Evolutionary conservation across 2,113 vertebrate genomes (phyloP).

Genomic region (Symphodus melops): DNA sequence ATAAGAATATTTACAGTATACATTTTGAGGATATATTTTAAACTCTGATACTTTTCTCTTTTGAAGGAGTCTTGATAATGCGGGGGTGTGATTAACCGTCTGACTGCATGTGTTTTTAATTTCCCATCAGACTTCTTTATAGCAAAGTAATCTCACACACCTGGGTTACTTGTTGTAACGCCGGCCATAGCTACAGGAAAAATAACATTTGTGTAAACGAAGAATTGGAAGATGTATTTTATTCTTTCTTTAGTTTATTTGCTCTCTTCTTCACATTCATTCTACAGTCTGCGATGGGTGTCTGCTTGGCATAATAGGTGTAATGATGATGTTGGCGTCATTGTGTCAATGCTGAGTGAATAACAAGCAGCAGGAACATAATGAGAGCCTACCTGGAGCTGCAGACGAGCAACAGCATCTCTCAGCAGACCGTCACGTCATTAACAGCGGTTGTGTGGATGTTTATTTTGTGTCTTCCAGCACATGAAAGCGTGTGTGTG

Average conservation of each 20-base stretch:
- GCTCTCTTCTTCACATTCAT: neutral
- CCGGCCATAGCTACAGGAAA: too few relatives aligned
- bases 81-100: too few relatives aligned
- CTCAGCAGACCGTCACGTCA: conserved; percentile 20
- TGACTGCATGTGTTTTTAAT: too few relatives aligned
- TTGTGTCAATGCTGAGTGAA: conserved; percentile 18
- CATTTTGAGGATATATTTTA: too few relatives aligned
- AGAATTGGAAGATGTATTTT: neutral
- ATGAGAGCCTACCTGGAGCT: conserved; percentile 42
- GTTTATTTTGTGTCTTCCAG: conserved; percentile 16
- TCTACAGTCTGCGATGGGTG: neutral
- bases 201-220: neutral
- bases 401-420: conserved; percentile 19
- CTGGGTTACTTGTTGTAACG: too few relatives aligned
- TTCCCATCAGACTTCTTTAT: too few relatives aligned
- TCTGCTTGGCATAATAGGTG: conserved; percentile 5
- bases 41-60: too few relatives aligned
- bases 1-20: too few relatives aligned
- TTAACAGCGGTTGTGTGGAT: conserved; percentile 21
- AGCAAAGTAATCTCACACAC: too few relatives aligned
- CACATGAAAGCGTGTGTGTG: conserved; percentile 27
- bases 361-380: conserved; percentile 39
- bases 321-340: conserved; percentile 48
- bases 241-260: neutral
- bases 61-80: too few relatives aligned